Evolutionary conservation across 1,140 invertebrate genomes (phyloP).

Genomic region (Philopotamus ludificatus): DNA sequence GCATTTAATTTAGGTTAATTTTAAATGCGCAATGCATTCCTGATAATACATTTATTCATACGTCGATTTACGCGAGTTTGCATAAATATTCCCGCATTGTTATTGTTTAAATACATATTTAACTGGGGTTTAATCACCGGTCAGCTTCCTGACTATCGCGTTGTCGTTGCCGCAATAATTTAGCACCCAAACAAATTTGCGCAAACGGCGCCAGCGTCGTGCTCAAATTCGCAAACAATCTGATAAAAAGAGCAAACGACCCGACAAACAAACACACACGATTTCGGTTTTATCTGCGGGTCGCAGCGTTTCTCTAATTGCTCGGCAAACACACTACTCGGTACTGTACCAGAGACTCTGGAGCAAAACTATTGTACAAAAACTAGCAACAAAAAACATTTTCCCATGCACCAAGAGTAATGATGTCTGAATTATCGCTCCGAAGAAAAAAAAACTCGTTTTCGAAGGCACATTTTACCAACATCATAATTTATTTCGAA

Average conservation of each 20-base stretch:
- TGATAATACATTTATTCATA: too few relatives aligned
- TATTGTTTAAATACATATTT: too few relatives aligned
- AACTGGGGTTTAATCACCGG: too few relatives aligned
- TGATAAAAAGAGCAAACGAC: not conserved
- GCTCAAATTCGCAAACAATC: not conserved
- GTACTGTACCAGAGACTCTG: not conserved
- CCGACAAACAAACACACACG: not conserved
- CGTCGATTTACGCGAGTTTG: too few relatives aligned
- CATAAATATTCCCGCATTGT: too few relatives aligned
- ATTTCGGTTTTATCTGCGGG: not conserved
- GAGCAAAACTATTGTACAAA: not conserved
- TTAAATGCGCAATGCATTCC: too few relatives aligned
- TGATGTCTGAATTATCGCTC: not conserved
- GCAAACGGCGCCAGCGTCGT: not conserved
- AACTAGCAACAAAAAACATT: not conserved
- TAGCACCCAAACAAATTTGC: too few relatives aligned
- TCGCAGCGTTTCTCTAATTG: not conserved
- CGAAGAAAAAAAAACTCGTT: not conserved
- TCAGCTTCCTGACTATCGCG: too few relatives aligned
- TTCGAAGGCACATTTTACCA: not conserved
- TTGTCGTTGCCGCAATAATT: too few relatives aligned
- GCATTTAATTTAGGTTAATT: too few relatives aligned
- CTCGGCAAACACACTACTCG: not conserved
- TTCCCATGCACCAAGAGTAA: not conserved
- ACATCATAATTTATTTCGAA: conserved; percentile 5